Evolutionary conservation across 1,140 invertebrate species (phyloP).

Genomic region (Anoplolepis gracilipes): DNA sequence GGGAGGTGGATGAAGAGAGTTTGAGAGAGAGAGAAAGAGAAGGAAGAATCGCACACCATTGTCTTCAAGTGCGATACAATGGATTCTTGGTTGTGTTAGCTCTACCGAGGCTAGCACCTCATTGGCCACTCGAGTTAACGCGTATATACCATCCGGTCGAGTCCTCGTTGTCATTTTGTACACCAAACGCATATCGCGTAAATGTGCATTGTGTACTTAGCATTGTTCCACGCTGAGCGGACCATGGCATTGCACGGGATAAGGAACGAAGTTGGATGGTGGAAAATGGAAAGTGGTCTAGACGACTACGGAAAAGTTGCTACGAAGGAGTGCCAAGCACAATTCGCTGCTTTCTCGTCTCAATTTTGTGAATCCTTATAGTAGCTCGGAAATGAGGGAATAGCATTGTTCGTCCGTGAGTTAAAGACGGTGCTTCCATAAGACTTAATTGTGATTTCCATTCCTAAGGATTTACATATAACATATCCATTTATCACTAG

Average conservation of each 20-base stretch:
- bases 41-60: slow-evolving; percentile 50
- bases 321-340: slow-evolving; percentile 15
- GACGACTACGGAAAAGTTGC: neutral
- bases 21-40: neutral
- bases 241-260: slow-evolving; percentile 31
- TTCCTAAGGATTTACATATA: neutral
- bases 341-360: slow-evolving; percentile 31
- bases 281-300: slow-evolving; percentile 54
- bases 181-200: slow-evolving; percentile 50
- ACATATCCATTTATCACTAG: neutral
- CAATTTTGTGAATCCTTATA: slow-evolving; percentile 36
- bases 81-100: slow-evolving; percentile 48
- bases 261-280: slow-evolving; percentile 18
- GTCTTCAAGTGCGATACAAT: slow-evolving; percentile 64
- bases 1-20: neutral
- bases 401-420: slow-evolving; percentile 7
- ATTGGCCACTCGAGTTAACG: slow-evolving; percentile 62
- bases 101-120: slow-evolving; percentile 30
- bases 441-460: slow-evolving; percentile 15
- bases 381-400: neutral
- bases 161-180: slow-evolving; percentile 56
- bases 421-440: slow-evolving; percentile 14
- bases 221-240: slow-evolving; percentile 54
- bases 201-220: slow-evolving; percentile 42
- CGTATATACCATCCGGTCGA: slow-evolving; percentile 44